Percentiles rank a stretch among this genome's conserved stretches.
These are phyloP conservation scores for Drosophila nikananu DNA, from an alignment of 1,140 invertebrate genomes.

Conservation along the genomic window DNA sequence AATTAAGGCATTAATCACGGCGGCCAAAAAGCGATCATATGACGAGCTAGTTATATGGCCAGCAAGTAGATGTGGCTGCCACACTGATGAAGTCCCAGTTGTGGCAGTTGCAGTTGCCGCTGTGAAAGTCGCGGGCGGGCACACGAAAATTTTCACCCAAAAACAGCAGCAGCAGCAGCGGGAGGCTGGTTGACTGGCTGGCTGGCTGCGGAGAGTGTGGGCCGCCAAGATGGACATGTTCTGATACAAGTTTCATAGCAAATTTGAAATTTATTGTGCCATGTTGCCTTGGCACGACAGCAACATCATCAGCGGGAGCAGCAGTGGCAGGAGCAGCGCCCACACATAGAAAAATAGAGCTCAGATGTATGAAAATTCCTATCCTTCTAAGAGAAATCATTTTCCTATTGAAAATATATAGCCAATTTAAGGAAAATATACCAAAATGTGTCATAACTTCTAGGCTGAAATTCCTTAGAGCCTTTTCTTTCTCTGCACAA, in stretches of 20 bases:
- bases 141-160: conserved; percentile 68
- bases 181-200: conserved; percentile 1
- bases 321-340: conserved; percentile 50
- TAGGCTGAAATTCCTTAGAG: too few species aligned
- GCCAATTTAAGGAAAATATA: background rate
- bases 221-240: conserved; percentile 78
- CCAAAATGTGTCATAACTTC: background rate
- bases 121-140: conserved; percentile 56
- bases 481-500: conserved; percentile 10
- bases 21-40: conserved; percentile 26
- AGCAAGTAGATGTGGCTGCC: conserved; percentile 9
- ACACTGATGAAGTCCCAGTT: conserved; percentile 18
- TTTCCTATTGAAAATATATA: background rate
- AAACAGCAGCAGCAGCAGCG: conserved; percentile 9
- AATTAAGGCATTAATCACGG: conserved; percentile 79
- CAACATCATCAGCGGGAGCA: conserved; percentile 56
- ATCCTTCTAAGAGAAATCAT: too few species aligned
- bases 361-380: background rate
- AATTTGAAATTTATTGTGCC: conserved; percentile 80
- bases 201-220: conserved; percentile 55
- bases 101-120: conserved; percentile 31
- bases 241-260: conserved; percentile 82
- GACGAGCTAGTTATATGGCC: conserved; percentile 11
- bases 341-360: conserved; percentile 32
- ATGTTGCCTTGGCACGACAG: conserved; percentile 48